Base-by-base conservation (phyloP, 2,888 invertebrate species). In the Agrotis clavis region DNA sequence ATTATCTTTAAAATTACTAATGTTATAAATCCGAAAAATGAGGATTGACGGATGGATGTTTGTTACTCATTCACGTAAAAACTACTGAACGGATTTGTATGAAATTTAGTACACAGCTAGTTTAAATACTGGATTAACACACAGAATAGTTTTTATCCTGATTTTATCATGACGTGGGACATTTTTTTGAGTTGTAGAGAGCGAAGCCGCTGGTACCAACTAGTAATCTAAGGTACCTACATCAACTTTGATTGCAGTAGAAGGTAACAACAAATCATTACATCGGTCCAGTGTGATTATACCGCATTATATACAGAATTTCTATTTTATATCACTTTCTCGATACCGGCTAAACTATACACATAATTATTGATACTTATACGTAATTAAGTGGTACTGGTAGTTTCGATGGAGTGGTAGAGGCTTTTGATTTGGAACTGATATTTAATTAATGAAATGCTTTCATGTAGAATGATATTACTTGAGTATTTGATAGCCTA, bases 281-380 rank as follows among this genome's bases (percentile, higher is more conserved):
- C 51, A 48, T 59, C 61, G 48, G 57, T 54, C 25, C 61, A 59
- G 63, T 76, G 48, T 82, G 81, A 87, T 88, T 87, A 87, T 65
- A 79, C 74, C 45, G 66, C 79, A 84, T 86, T 87, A 83, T 59
- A 74, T 18, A 62, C 54, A 78, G 71, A 83, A 86, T 88, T 88
- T 88, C 87, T 88, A 86, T 80, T 87, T 84, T 69, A 83, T 84
- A 77, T 79, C 78, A 79, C 88, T 88, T 88, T 88, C 87, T 82
- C 85, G 71, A 79, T 76, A 41, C 48, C 21, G 4, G 14, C 64
- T 56, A 18, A 18, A 57, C 35, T 35, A 45, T 51, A 62, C 53
- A 71, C 63, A 66, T 81, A 70, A 83, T 85, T 85, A 84, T 85
- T 77, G 71, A 71, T 81, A 69, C 77, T 76, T 73, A 47, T 45